These are phyloP conservation scores for Drosophila barbarae DNA, from an alignment of 2,888 invertebrate species.

Conservation along the genomic window DNA sequence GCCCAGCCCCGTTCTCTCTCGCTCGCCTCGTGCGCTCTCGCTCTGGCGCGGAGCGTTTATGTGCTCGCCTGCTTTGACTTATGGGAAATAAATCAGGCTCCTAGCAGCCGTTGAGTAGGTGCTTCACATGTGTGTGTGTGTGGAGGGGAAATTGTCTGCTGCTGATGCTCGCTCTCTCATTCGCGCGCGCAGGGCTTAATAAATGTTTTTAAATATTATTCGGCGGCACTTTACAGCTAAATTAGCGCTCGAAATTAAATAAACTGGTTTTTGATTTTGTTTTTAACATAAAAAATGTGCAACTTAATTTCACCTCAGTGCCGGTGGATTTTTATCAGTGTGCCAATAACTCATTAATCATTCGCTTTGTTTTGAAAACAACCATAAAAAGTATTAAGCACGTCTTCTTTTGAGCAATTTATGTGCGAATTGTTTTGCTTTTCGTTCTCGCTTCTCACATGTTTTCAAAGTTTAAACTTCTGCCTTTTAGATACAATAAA, in stretches of 20 bases:
- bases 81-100: slow-evolving; percentile 70
- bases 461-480: slow-evolving; percentile 2
- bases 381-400: slow-evolving; percentile 61
- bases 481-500: slow-evolving; percentile 54
- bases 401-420: slow-evolving; percentile 55
- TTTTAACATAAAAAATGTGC: neutral
- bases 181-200: slow-evolving; percentile 30
- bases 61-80: slow-evolving; percentile 71
- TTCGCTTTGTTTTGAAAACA: slow-evolving; percentile 50
- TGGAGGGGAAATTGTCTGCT: slow-evolving; percentile 58
- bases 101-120: slow-evolving; percentile 42
- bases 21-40: slow-evolving; percentile 46
- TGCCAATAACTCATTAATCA: slow-evolving; percentile 62
- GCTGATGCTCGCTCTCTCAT: slow-evolving; percentile 27
- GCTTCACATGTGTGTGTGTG: slow-evolving; percentile 10
- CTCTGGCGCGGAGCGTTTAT: slow-evolving; percentile 50
- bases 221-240: slow-evolving; percentile 23
- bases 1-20: slow-evolving; percentile 77
- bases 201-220: slow-evolving; percentile 40
- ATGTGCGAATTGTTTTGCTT: slow-evolving; percentile 55
- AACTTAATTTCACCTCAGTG: neutral
- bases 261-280: slow-evolving; percentile 11
- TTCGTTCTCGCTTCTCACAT: slow-evolving; percentile 6
- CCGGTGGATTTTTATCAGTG: slow-evolving; percentile 8
- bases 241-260: slow-evolving; percentile 18